These are phyloP conservation scores for Chionodraco myersi DNA, from an alignment of 2,113 vertebrate species.

Conservation along the genomic window DNA sequence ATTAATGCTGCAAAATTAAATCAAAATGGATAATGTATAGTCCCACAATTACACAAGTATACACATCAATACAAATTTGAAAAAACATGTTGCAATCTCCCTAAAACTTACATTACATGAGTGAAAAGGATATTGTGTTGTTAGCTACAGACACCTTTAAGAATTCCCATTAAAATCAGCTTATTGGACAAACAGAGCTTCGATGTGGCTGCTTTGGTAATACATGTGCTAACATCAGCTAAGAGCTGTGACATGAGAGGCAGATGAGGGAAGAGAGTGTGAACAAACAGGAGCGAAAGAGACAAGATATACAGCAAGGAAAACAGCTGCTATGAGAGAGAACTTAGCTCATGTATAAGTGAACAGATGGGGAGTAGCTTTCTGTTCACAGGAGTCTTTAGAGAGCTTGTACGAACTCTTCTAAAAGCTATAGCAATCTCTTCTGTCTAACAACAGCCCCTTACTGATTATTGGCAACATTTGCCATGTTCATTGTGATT, in stretches of 20 bases:
- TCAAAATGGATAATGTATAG: background rate
- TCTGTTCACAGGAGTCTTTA: conserved; percentile 12
- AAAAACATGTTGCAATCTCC: background rate
- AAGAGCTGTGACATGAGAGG: conserved; percentile 31
- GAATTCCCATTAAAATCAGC: conserved; percentile 27
- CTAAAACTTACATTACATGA: background rate
- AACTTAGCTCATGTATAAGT: conserved; percentile 33
- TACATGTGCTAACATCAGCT: conserved; percentile 20
- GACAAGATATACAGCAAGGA: conserved; percentile 7
- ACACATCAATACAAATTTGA: background rate
- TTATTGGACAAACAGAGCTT: conserved; percentile 42
- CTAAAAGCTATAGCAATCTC: background rate
- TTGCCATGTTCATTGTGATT: no score
- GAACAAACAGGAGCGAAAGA: conserved; percentile 15
- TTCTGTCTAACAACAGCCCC: no score
- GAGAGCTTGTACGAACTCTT: conserved; percentile 1
- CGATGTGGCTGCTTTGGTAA: conserved; percentile 25
- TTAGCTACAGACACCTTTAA: conserved; percentile 16
- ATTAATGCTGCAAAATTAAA: background rate
- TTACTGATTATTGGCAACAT: no score
- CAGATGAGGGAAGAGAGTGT: conserved; percentile 22
- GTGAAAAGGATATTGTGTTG: background rate
- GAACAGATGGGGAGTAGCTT: conserved; percentile 27
- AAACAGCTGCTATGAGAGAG: conserved; percentile 43
- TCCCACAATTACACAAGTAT: background rate